Percentiles rank a stretch among this genome's conserved stretches.
These are phyloP conservation scores for Stegophylla sp. DNA, from an alignment of 2,888 invertebrate genomes.

Conservation along the genomic window DNA sequence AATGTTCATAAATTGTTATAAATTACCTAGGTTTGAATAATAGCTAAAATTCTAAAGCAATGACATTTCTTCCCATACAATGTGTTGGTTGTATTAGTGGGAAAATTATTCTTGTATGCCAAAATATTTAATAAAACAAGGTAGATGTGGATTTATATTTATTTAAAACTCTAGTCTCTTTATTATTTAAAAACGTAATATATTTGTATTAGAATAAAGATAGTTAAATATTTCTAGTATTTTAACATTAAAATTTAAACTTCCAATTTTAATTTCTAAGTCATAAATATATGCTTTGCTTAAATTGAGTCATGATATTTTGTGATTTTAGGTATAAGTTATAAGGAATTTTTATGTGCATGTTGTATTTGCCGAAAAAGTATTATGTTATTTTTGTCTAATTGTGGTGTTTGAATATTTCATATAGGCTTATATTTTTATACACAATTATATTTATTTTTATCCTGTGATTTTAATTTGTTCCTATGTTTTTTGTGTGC, in stretches of 20 bases:
- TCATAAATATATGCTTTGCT: background rate
- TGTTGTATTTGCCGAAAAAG: background rate
- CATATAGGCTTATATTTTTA: slow-evolving; percentile 6
- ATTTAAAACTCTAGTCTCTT: slow-evolving; percentile 38
- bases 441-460: slow-evolving; percentile 24
- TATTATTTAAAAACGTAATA: background rate
- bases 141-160: background rate
- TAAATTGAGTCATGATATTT: background rate
- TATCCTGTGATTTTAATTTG: slow-evolving; percentile 52
- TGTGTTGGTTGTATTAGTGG: too few species aligned
- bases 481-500: slow-evolving; percentile 28
- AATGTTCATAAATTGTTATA: background rate
- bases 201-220: too few species aligned
- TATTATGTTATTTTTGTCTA: slow-evolving; percentile 15
- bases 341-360: background rate
- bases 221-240: too few species aligned
- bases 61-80: too few species aligned
- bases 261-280: background rate
- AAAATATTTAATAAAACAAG: background rate
- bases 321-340: slow-evolving; percentile 35
- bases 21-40: background rate
- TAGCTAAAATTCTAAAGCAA: background rate
- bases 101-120: background rate
- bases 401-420: slow-evolving; percentile 24
- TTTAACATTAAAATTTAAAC: background rate